Percentiles rank a stretch among this genome's conserved stretches.
Evolutionary conservation across 2,797 vertebrate species (phyloP).

Genomic region (Spinus pinus): DNA sequence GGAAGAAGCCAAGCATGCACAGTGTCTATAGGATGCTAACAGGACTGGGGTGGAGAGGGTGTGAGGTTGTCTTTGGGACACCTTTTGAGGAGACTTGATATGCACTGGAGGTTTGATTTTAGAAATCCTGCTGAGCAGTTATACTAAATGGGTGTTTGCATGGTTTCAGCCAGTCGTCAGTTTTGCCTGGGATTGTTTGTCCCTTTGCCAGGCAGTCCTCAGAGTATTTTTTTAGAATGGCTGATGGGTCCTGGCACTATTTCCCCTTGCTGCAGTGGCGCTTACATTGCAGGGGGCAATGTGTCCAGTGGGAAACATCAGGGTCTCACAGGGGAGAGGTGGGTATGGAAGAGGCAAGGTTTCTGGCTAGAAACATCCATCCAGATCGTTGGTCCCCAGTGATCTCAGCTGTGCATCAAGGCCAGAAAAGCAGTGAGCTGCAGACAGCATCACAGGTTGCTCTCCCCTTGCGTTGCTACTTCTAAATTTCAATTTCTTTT

Average conservation of each 20-base stretch:
- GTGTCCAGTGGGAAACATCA: neutral
- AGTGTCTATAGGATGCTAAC: neutral
- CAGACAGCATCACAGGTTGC: neutral
- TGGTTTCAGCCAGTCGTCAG: neutral
- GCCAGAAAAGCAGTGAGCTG: neutral
- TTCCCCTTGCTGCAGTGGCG: neutral
- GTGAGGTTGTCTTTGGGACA: neutral
- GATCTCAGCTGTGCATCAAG: neutral
- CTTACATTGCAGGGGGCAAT: rapidly evolving
- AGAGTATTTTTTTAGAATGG: neutral
- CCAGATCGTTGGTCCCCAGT: neutral
- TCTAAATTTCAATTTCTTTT: neutral
- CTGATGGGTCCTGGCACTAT: neutral
- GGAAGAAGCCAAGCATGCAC: neutral
- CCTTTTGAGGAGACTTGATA: neutral
- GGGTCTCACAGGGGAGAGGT: neutral
- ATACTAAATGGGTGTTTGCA: neutral
- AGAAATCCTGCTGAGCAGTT: neutral
- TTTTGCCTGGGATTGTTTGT: neutral
- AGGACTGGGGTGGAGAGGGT: neutral
- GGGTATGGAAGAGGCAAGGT: neutral
- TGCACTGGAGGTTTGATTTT: neutral
- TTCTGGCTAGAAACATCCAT: neutral
- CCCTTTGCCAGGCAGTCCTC: neutral
- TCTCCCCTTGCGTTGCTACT: neutral